These are phyloP conservation scores for Pammene fasciana DNA, from an alignment of 2,888 invertebrate species.

Conservation along the genomic window DNA sequence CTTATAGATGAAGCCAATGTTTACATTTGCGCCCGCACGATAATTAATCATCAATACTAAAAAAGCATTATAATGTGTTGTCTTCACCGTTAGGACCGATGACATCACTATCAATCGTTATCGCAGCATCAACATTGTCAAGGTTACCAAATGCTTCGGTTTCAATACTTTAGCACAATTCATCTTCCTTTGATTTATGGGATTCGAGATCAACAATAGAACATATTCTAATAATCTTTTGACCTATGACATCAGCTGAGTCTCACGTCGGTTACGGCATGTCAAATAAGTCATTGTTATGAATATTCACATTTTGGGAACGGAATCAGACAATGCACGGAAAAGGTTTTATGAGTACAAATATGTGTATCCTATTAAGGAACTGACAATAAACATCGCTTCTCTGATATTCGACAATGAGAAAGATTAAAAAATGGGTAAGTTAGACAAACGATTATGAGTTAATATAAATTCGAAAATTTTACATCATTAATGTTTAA, in stretches of 20 bases:
- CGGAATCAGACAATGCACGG: constrained; percentile 53
- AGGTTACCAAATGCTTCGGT: constrained; percentile 57
- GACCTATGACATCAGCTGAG: constrained; percentile 72
- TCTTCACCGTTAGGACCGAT: constrained; percentile 48
- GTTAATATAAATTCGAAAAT: too few species aligned
- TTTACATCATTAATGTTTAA: too few species aligned
- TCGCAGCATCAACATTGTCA: constrained; percentile 54
- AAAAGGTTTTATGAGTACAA: constrained; percentile 50
- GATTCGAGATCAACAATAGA: constrained; percentile 61
- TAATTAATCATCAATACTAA: constrained; percentile 33
- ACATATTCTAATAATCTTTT: constrained; percentile 60
- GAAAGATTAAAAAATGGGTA: background rate
- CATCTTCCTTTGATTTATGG: constrained; percentile 63
- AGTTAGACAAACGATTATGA: background rate
- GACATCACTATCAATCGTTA: constrained; percentile 55
- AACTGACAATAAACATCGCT: constrained; percentile 1
- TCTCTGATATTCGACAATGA: constrained; percentile 1
- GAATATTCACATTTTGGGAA: constrained; percentile 52
- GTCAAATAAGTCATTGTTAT: constrained; percentile 56
- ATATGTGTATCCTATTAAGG: background rate
- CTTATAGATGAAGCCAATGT: background rate
- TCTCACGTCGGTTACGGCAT: constrained; percentile 56
- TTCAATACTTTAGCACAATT: constrained; percentile 60
- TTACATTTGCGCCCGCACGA: constrained; percentile 20
- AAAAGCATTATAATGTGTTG: constrained; percentile 28